Evolutionary conservation across 2,888 invertebrate species (phyloP), one percentile per base, ranked within the genome.

Genomic region (Hipparchia sbordonii): DNA sequence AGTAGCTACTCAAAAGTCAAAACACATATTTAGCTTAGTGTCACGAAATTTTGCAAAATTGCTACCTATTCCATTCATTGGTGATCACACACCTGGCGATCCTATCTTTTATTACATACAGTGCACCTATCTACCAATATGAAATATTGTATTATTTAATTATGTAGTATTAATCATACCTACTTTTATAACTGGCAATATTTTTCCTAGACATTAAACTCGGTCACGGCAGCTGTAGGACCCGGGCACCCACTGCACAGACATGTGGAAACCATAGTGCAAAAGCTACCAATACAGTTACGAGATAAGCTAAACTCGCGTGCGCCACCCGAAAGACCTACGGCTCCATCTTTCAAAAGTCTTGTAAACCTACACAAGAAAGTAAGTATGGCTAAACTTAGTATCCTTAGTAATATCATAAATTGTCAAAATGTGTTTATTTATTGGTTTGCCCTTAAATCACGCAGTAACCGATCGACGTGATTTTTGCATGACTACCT

Each of bases 351-450:
- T 0, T 96, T 98, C 81, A 98, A 98, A 88, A 95, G 97, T 1
- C 95, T 99, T 10, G 96, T 98, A 74, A 96, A 97, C 78, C 95
- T 99, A 68, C 99, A 99, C 89, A 97, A 97, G 87, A 97, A 98
- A 94, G 98, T 98, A 85, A 82, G 78, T 75, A 10, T 12, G 13
- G 13, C 4, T 6, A 7, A 13, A 6, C 4, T 6, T 46, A 6
- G 6, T 56, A 13, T 8, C 6, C 23, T 23, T 8, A 8, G 2
- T 23, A 23, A 23, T 48, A 57, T 23, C 23, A 9, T 13, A 39
- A 39, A 39, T 39, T 4, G 23, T 23, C 0, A 39, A 39, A 39
- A 5, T 39, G 39, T 39, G 5, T 39, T 39, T 39, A 5, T 39
- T n/a, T 56, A 10, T 12, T 5, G 12, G 52, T 52, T 52, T 2